Conservation (phyloP, 2,797 vertebrate species). For the Characodon lateralis region DNA sequence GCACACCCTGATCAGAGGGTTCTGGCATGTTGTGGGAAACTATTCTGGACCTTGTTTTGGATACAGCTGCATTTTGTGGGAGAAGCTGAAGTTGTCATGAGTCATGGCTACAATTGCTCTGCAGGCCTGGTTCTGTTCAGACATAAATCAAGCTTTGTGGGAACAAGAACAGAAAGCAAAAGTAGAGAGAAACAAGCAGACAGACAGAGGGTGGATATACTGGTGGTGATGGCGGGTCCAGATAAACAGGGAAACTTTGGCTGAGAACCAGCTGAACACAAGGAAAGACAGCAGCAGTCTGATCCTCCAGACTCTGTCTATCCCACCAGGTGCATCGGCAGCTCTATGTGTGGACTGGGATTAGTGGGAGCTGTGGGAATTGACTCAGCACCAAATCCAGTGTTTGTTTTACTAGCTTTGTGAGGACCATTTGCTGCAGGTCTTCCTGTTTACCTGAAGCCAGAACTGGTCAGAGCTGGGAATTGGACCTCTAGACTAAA, state of each 20-base stretch:
- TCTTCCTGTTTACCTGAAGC: too few relatives aligned
- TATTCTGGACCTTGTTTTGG: neutral
- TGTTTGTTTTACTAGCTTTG: too few relatives aligned
- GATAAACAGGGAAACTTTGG: neutral
- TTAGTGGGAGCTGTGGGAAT: too few relatives aligned
- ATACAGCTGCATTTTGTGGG: neutral
- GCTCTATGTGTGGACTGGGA: too few relatives aligned
- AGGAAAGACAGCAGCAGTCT: too few relatives aligned
- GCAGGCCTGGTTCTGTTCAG: neutral
- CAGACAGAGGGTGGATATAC: too few relatives aligned
- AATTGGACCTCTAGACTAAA: too few relatives aligned
- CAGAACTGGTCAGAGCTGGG: too few relatives aligned
- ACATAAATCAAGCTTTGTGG: neutral
- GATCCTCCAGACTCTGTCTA: too few relatives aligned
- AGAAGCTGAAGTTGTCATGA: neutral
- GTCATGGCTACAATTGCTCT: neutral
- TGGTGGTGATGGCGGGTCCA: neutral
- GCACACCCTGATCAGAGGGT: neutral
- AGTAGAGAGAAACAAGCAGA: constrained; percentile 9
- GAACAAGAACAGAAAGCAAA: constrained; percentile 24
- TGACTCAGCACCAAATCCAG: too few relatives aligned
- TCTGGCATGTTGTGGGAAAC: neutral
- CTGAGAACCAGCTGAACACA: neutral
- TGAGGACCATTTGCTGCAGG: too few relatives aligned
- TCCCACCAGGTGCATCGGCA: too few relatives aligned